phyloP scores from a whole-genome alignment of 2,797 vertebrate species.

The Alfaro cultratus region DNA sequence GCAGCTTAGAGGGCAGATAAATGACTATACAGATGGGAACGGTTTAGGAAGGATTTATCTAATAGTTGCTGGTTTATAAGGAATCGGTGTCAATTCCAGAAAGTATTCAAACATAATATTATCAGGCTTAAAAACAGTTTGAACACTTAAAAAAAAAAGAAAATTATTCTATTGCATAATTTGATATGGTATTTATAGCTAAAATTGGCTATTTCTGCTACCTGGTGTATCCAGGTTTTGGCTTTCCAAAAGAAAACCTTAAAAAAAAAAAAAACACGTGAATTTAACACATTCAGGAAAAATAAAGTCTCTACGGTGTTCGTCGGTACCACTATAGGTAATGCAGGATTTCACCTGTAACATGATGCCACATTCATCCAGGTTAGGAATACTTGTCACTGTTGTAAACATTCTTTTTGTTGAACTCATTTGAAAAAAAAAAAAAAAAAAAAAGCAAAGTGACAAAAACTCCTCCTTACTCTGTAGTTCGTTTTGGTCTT shows the following conservation, averaged over 20 bases:
- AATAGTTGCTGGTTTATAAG: background rate
- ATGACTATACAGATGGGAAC: constrained; percentile 27
- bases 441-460: background rate
- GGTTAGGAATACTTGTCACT: constrained; percentile 3
- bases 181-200: background rate
- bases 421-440: background rate
- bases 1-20: constrained; percentile 36
- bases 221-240: background rate
- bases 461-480: constrained; percentile 26
- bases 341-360: background rate
- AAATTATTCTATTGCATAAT: background rate
- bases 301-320: constrained; percentile 7
- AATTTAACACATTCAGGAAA: background rate
- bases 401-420: constrained; percentile 43
- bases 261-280: background rate
- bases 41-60: constrained; percentile 22
- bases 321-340: background rate
- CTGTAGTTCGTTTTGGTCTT: background rate
- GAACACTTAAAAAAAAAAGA: background rate
- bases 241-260: constrained; percentile 7
- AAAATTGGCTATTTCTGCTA: background rate
- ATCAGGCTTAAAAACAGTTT: background rate
- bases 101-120: background rate
- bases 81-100: constrained; percentile 6
- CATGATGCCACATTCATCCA: constrained; percentile 46